Base-by-base conservation (phyloP, 2,888 invertebrate species). In the Sicus ferrugineus region DNA sequence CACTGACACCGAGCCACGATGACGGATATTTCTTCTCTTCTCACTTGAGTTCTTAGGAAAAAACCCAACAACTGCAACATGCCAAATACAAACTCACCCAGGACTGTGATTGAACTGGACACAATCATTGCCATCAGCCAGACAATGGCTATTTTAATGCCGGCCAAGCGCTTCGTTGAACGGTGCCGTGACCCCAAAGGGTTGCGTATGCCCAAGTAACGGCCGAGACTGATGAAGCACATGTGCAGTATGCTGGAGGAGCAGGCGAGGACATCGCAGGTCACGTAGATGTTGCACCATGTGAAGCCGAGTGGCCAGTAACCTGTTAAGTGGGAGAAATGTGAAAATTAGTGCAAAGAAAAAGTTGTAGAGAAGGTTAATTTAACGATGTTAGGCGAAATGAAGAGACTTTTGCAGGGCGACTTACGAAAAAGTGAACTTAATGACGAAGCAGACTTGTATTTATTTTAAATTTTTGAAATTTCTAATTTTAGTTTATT, bases 181-280 rank as follows among this genome's bases (percentile, higher is more conserved):
- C 92, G 92, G 82, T 95, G 93, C 3, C 94, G 87, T 61, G 94
- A 94, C 80, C 92, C 93, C 81, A 97, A 86, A 0, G 97, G 97
- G 84, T 94, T 94, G 65, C 95, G 88, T 80, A 95, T 95, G 71
- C 95, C 96, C 77, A 96, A 87, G 85, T 93, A 97, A 74, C 97
- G 88, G 75, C 94, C 94, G 71, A 95, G 85, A 65, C 93, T 93
- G 78, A 95, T 94, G 84, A 93, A 93, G 80, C 97, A 96, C 90
- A 97, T 93, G 87, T 97, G 97, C 88, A 97, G 91, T 82, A 97
- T 97, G 83, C 95, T 95, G 6, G 96, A 93, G 0, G 97, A 97
- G 83, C 97, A 98, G 68, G 96, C 96, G 69, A 97, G 87, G 61
- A 97, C 97, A 85, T 97, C 97, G 81, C 95, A 95, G n/a, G 96